Evolutionary conservation across 2,888 invertebrate genomes (phyloP).

Genomic region (Trileptium ribeirensis): DNA sequence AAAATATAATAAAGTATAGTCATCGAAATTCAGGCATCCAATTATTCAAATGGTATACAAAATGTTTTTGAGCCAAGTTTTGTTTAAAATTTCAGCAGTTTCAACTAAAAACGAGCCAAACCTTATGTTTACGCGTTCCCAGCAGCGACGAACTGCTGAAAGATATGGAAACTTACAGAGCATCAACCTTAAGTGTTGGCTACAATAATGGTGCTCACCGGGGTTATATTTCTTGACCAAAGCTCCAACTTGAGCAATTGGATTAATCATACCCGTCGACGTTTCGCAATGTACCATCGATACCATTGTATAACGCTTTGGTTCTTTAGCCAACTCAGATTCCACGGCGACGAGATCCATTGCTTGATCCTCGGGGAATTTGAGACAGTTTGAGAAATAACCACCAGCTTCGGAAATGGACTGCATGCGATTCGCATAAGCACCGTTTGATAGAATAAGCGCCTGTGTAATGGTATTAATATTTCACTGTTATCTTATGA

Average conservation of each 20-base stretch:
- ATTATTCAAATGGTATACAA: no score
- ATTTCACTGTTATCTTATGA: no score
- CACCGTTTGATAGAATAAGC: constrained; percentile 54
- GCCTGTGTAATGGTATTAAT: no score
- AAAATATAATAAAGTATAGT: no score
- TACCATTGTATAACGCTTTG: constrained; percentile 49
- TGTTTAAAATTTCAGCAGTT: no score
- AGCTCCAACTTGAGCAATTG: constrained; percentile 52
- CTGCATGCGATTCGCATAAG: constrained; percentile 55
- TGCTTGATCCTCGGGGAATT: constrained; percentile 51
- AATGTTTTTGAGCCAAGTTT: no score
- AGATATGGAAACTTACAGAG: no score
- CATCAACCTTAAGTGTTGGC: no score
- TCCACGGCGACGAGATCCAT: constrained; percentile 45
- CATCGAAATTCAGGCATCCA: no score
- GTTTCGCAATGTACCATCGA: constrained; percentile 56
- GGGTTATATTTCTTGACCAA: constrained; percentile 48
- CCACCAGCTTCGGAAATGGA: constrained; percentile 52
- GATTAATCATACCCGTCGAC: constrained; percentile 55
- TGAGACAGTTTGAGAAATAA: constrained; percentile 47
- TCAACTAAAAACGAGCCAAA: no score
- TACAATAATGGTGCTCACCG: constrained; percentile 32
- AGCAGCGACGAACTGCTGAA: no score
- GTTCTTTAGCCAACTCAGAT: constrained; percentile 35
- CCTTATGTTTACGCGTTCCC: no score